Evolutionary conservation across 2,113 vertebrate genomes (phyloP).

Genomic region (Ammodytes dubius): DNA sequence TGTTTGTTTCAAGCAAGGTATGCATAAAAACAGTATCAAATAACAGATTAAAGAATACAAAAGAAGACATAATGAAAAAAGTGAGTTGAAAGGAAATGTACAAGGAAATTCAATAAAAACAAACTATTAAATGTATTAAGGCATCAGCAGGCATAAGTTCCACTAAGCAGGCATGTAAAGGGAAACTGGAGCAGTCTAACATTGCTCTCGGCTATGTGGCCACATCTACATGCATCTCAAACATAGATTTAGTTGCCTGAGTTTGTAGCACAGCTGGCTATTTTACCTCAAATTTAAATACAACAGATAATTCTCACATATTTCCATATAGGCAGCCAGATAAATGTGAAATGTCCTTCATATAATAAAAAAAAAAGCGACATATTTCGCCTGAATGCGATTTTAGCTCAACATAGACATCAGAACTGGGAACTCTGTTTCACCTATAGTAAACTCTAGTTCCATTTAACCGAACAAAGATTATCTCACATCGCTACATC

Average conservation of each 20-base stretch:
- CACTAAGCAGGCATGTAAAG: conserved; percentile 33
- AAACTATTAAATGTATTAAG: conserved; percentile 57
- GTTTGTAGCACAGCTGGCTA: conserved; percentile 31
- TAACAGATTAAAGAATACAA: conserved; percentile 31
- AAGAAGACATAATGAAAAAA: conserved; percentile 10
- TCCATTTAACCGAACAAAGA: conserved; percentile 23
- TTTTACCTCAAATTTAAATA: conserved; percentile 33
- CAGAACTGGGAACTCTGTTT: conserved; percentile 8
- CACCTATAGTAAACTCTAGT: conserved; percentile 21
- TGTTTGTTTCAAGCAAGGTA: conserved; percentile 2
- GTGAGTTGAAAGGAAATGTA: background rate
- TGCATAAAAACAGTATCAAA: conserved; percentile 32
- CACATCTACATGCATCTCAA: conserved; percentile 25
- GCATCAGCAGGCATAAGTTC: conserved; percentile 54
- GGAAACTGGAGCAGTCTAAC: conserved; percentile 42
- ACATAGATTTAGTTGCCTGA: conserved; percentile 34
- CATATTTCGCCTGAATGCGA: background rate
- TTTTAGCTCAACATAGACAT: conserved; percentile 25
- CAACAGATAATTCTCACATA: conserved; percentile 24
- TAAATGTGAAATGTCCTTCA: conserved; percentile 50
- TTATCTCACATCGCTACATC: conserved; percentile 11
- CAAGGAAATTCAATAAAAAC: conserved; percentile 9
- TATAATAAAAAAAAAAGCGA: conserved; percentile 30
- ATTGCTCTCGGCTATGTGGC: conserved; percentile 5
- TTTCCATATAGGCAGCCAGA: conserved; percentile 10